Conservation (phyloP, 2,113 vertebrate species). For the Caranx melampygus region DNA sequence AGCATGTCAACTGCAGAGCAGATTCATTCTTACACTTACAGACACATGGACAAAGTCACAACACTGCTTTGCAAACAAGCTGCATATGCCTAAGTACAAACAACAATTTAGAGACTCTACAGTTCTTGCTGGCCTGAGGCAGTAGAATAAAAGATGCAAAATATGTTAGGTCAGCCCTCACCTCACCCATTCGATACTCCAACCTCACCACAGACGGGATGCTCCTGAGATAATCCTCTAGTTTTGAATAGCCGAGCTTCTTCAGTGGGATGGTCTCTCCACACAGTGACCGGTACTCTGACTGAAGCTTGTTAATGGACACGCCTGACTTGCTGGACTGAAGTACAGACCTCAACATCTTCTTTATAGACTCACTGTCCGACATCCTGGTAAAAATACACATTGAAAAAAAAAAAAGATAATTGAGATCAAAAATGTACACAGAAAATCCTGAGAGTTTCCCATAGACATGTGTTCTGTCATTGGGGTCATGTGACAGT, state of each 20-base stretch:
- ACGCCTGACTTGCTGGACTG: slow-evolving; percentile 90
- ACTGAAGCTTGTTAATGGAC: slow-evolving; percentile 83
- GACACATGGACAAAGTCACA: neutral
- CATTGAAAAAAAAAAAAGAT: neutral
- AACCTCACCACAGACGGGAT: slow-evolving; percentile 89
- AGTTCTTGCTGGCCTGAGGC: neutral
- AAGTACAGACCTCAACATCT: slow-evolving; percentile 90
- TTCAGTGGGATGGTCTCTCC: slow-evolving; percentile 89
- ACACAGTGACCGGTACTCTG: slow-evolving; percentile 88
- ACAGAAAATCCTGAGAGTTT: neutral
- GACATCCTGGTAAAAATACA: slow-evolving; percentile 80
- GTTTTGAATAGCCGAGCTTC: slow-evolving; percentile 84
- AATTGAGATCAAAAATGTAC: neutral
- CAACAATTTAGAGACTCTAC: neutral
- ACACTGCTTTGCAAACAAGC: neutral
- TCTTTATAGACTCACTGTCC: slow-evolving; percentile 86
- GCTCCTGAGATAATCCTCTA: slow-evolving; percentile 88
- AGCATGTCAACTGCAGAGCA: slow-evolving; percentile 85
- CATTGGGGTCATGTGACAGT: neutral
- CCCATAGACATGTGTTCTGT: neutral
- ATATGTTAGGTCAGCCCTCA: slow-evolving; percentile 16
- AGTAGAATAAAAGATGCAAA: neutral
- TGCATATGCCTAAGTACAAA: neutral
- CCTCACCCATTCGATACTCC: slow-evolving; percentile 73
- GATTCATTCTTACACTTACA: neutral